Conservation (phyloP, 2,113 vertebrate genomes). For the Arvicanthis niloticus region DNA sequence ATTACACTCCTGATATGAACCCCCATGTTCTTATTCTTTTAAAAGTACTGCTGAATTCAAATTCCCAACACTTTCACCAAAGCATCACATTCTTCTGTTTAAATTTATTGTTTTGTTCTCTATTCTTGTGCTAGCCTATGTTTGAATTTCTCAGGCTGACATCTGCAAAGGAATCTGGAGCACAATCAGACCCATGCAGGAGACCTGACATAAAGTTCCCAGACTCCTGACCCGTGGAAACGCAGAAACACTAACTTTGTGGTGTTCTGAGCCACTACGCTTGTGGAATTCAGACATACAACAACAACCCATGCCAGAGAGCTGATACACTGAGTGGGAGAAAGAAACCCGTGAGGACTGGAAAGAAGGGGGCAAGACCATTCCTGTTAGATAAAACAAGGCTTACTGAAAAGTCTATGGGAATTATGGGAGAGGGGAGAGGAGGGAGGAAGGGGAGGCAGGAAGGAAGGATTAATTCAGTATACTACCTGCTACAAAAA, state of each 20-base stretch:
- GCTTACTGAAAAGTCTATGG: background rate
- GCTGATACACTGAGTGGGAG: background rate
- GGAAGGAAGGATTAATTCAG: background rate
- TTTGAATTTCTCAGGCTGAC: background rate
- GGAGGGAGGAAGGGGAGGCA: background rate
- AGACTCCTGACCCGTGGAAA: background rate
- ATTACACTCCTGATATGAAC: background rate
- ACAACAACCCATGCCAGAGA: background rate
- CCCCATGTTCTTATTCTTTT: background rate
- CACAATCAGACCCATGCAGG: background rate
- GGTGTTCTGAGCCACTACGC: background rate
- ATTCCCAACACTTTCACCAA: background rate
- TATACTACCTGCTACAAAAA: background rate
- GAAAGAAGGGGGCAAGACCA: background rate
- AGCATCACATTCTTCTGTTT: background rate
- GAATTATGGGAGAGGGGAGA: background rate
- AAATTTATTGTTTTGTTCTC: background rate
- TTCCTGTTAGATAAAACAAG: background rate
- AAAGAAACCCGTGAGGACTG: background rate
- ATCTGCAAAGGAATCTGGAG: background rate
- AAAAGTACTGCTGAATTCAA: background rate
- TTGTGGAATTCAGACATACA: background rate
- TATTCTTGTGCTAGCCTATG: background rate
- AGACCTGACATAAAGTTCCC: background rate
- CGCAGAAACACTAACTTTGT: background rate